Percentiles rank a stretch among this genome's conserved stretches.
Evolutionary conservation across 2,113 vertebrate species (phyloP).

Genomic region (Theristicus caerulescens): DNA sequence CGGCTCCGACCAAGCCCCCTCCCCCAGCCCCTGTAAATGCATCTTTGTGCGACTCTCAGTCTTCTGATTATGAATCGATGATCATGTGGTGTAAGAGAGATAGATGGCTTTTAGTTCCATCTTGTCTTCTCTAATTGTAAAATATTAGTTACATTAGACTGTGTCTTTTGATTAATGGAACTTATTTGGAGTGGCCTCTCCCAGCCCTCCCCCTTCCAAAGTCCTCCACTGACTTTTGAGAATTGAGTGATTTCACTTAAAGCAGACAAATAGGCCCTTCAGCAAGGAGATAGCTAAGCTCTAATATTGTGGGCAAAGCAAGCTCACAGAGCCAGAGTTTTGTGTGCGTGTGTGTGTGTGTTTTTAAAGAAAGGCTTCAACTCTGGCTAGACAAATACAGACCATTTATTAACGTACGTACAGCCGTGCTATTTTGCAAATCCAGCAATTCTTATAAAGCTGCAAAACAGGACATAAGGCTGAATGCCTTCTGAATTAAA

Average conservation of each 20-base stretch:
- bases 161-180: constrained; percentile 99
- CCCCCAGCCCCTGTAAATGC: constrained; percentile 78
- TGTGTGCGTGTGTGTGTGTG: neutral
- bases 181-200: constrained; percentile 99
- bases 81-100: constrained; percentile 99
- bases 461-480: constrained; percentile 73
- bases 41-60: constrained; percentile 87
- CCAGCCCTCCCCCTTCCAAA: constrained; percentile 87
- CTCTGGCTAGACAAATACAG: constrained; percentile 40
- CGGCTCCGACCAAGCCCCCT: constrained; percentile 76
- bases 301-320: constrained; percentile 70
- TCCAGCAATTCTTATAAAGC: constrained; percentile 69
- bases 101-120: constrained; percentile 98
- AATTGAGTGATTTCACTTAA: constrained; percentile 99
- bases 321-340: constrained; percentile 41
- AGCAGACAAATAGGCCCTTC: constrained; percentile 93
- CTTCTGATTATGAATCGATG: constrained; percentile 99
- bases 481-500: constrained; percentile 76
- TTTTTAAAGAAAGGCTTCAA: constrained; percentile 57
- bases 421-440: constrained; percentile 65
- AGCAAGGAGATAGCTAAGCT: constrained; percentile 75
- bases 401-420: constrained; percentile 35
- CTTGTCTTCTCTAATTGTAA: constrained; percentile 99
- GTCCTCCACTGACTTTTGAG: constrained; percentile 93
- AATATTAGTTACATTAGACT: constrained; percentile 99